Percentiles rank a stretch among this genome's conserved stretches.
phyloP scores from a whole-genome alignment of 1,140 invertebrate species.

The Drosophila varians region DNA sequence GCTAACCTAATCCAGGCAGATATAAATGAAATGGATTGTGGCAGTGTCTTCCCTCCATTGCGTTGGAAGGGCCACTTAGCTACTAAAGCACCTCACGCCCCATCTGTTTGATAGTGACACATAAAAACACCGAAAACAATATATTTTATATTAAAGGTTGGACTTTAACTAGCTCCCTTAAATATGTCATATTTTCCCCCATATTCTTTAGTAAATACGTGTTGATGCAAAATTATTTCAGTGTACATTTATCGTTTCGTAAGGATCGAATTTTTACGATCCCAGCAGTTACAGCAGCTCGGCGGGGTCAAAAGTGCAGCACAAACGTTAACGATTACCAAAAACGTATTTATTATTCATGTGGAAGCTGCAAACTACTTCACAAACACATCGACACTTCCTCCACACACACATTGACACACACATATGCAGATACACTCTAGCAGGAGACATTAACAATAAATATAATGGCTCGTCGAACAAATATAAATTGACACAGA shows the following conservation, averaged over 20 bases:
- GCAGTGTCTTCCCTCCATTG: conserved; percentile 1
- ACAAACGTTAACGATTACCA: conserved; percentile 50
- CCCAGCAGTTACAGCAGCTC: conserved; percentile 12
- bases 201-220: no score
- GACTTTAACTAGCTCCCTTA: no score
- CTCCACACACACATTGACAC: background rate
- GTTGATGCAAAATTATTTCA: background rate
- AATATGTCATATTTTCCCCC: no score
- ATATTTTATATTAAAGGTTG: no score
- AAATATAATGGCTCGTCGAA: conserved; percentile 59
- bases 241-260: conserved; percentile 16
- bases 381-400: conserved; percentile 20
- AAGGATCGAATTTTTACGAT: conserved; percentile 44
- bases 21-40: conserved; percentile 31
- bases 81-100: conserved; percentile 45
- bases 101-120: conserved; percentile 17
- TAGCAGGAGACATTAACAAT: conserved; percentile 47
- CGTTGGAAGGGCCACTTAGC: conserved; percentile 11
- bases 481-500: conserved; percentile 60
- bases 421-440: background rate
- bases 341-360: conserved; percentile 58
- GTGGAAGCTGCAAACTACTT: conserved; percentile 49
- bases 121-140: conserved; percentile 2
- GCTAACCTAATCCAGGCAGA: conserved; percentile 20
- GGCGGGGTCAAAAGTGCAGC: conserved; percentile 52